Evolutionary conservation across 2,888 invertebrate species (phyloP), one percentile per base, ranked within the genome.

Genomic region (Pandemis heparana): DNA sequence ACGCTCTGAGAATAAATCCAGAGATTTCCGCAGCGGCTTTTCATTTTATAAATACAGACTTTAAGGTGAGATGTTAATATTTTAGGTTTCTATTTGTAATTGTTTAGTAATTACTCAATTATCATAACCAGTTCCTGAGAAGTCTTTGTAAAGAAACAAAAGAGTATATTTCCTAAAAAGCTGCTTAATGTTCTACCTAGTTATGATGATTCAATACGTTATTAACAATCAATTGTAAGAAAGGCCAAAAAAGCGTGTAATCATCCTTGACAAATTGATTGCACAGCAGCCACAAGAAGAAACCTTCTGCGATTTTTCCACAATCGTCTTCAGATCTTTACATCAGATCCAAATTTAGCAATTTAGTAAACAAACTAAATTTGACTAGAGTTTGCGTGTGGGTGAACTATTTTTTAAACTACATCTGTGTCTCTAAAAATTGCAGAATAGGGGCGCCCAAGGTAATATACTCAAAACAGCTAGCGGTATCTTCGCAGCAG

Each of bases 401-500:
- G 5, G 43, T 48, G 48, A 41, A 41, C 48, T 48, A n/a, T 12
- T 43, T 43, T 43, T 48, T 48, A 48, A 48, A 48, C n/a, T 48
- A 48, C 12, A 43, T 5, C 12, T 43, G 48, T 48, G 6, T 6
- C 48, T 6, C 48, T 6, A n/a, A 66, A 56, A 39, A 70, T 90
- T 89, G 18, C 87, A 94, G 94, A 87, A 82, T 76, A 87, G 89
- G 4, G 82, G 78, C 32, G 85, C 90, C 0, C 41, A 61, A 7
- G 82, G 82, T 7, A 95, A 92, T 72, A 83, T 90, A 18, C 75
- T 95, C 9, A 87, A 83, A 39, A 83, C 91, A 8, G 92, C 90
- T 0, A 94, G 87, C 79, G 89, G 87, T 72, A 76, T 95, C n/a
- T 92, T 88, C 73, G 75, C 92, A 0, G 83, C 89, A 0, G 84